phyloP scores from a whole-genome alignment of 2,797 vertebrate genomes.

The Malurus leucopterus region DNA sequence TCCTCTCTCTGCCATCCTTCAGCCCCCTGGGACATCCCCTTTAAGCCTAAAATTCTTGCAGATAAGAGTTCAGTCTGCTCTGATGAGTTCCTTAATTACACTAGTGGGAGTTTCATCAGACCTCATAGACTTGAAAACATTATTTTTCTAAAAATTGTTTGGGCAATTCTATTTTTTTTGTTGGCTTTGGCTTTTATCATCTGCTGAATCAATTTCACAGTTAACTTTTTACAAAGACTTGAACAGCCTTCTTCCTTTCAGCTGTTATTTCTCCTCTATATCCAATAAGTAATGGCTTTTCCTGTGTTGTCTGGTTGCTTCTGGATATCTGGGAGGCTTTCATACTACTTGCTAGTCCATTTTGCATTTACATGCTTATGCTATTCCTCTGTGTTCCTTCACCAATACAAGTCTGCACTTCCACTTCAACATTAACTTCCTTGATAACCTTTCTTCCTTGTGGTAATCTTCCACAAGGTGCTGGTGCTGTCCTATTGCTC shows the following conservation, averaged over 20 bases:
- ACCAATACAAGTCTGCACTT: not conserved
- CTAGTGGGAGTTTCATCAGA: not conserved
- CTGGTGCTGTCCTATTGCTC: not conserved
- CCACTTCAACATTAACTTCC: not conserved
- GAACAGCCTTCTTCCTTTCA: not conserved
- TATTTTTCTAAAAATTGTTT: not conserved
- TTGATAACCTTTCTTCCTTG: not conserved
- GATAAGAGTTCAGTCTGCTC: not conserved
- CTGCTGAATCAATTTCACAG: not conserved
- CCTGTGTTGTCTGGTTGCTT: not conserved
- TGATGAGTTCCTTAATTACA: slow-evolving; percentile 22
- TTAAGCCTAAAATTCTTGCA: slow-evolving; percentile 14
- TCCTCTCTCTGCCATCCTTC: not conserved
- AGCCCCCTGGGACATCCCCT: slow-evolving; percentile 11
- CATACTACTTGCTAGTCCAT: not conserved
- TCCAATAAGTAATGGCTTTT: not conserved
- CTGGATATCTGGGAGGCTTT: not conserved
- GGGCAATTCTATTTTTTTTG: not conserved
- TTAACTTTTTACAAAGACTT: not conserved
- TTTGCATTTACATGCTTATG: not conserved
- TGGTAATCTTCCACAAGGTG: not conserved
- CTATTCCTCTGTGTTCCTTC: not conserved
- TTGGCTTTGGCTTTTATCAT: not conserved
- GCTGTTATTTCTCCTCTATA: not conserved
- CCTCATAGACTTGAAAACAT: not conserved